Conservation (phyloP, 2,797 vertebrate genomes). For the Cottoperca gobio region DNA sequence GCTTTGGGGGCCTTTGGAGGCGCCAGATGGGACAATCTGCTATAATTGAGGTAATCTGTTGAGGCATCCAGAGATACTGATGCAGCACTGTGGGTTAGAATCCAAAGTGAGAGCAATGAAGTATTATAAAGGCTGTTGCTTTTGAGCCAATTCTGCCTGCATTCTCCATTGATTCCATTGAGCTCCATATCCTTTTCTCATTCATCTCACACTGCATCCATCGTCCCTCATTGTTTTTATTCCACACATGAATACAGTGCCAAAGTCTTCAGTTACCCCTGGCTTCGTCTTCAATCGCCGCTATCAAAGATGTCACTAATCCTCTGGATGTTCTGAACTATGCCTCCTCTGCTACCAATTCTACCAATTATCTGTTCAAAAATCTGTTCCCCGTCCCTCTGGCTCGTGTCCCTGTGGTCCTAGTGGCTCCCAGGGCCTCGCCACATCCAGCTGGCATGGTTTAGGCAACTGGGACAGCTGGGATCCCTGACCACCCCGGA, state of each 20-base stretch:
- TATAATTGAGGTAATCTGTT: constrained; percentile 69
- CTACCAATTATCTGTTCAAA: constrained; percentile 45
- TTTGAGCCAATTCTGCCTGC: constrained; percentile 12
- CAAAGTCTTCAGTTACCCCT: constrained; percentile 53
- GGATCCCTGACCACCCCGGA: constrained; percentile 74
- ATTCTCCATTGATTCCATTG: constrained; percentile 36
- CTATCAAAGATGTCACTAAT: constrained; percentile 67
- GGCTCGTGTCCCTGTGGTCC: constrained; percentile 54
- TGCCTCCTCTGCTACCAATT: constrained; percentile 55
- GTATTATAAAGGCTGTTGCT: constrained; percentile 46
- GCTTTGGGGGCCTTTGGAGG: constrained; percentile 48
- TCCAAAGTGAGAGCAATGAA: constrained; percentile 44
- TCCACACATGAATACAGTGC: constrained; percentile 43
- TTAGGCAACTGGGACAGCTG: constrained; percentile 72
- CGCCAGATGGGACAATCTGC: constrained; percentile 62
- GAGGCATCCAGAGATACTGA: constrained; percentile 45
- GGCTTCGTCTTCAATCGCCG: constrained; percentile 43
- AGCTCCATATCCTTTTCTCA: constrained; percentile 38
- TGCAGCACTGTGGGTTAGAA: constrained; percentile 31
- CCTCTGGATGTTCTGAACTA: constrained; percentile 56
- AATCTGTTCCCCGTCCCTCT: constrained; percentile 46
- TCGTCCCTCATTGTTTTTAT: constrained; percentile 53
- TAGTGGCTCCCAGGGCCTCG: constrained; percentile 57
- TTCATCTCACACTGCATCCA: constrained; percentile 35
- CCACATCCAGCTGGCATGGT: constrained; percentile 71